These are phyloP conservation scores for Venustoraphidia nigricollis DNA, from an alignment of 2,888 invertebrate species.

Conservation along the genomic window DNA sequence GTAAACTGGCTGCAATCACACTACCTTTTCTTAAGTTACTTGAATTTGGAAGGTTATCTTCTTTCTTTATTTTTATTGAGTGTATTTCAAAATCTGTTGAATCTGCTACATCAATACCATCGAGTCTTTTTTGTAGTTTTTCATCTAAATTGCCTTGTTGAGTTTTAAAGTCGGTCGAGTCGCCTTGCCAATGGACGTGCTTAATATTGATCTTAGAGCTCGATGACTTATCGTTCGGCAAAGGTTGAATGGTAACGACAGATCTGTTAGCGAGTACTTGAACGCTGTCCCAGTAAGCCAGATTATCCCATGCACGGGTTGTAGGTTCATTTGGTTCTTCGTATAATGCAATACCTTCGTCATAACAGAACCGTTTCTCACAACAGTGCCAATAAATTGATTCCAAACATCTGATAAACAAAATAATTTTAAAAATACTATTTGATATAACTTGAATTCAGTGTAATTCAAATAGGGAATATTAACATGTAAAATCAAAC, in stretches of 20 bases:
- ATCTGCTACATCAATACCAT: not conserved
- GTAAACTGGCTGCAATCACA: not conserved
- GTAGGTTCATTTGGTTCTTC: constrained; percentile 24
- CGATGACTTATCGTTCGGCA: constrained; percentile 11
- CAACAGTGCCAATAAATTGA: constrained; percentile 58
- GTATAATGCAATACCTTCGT: constrained; percentile 50
- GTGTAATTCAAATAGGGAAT: no score
- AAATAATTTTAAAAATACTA: constrained; percentile 4
- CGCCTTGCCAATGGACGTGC: no score
- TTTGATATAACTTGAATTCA: no score
- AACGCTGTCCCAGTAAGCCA: constrained; percentile 28
- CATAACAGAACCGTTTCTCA: constrained; percentile 57
- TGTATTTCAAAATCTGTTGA: not conserved
- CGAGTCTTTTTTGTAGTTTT: no score
- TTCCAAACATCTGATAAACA: constrained; percentile 45
- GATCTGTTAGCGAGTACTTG: constrained; percentile 26
- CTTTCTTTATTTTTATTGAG: not conserved
- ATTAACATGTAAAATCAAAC: no score
- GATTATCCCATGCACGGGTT: constrained; percentile 25
- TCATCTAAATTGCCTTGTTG: no score
- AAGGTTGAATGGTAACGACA: constrained; percentile 26
- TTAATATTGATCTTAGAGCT: no score
- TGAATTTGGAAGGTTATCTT: not conserved
- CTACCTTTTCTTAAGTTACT: not conserved
- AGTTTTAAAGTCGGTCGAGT: no score